phyloP scores from a whole-genome alignment of 2,888 invertebrate genomes.

The Plebejus anna region DNA sequence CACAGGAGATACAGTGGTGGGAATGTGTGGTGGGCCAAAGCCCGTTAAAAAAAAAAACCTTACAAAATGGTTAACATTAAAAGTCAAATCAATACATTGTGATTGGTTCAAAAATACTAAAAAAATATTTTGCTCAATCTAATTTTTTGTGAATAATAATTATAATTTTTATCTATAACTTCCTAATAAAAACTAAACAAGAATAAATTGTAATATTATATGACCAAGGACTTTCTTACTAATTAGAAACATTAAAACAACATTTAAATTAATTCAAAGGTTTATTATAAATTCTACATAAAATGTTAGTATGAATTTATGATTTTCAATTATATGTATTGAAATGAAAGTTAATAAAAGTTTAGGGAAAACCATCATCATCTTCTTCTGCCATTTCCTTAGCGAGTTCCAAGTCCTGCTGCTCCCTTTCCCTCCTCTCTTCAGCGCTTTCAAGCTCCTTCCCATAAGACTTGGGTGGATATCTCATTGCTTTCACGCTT shows the following conservation, averaged over 20 bases:
- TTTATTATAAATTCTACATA: constrained; percentile 28
- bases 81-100: too few relatives aligned
- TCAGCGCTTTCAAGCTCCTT: constrained; percentile 98
- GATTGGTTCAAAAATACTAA: too few relatives aligned
- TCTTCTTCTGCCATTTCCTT: constrained; percentile 99
- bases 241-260: constrained; percentile 14
- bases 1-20: too few relatives aligned
- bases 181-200: too few relatives aligned
- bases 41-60: too few relatives aligned
- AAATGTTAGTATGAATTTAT: constrained; percentile 27
- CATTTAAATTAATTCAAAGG: constrained; percentile 16
- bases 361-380: constrained; percentile 90
- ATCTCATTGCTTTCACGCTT: constrained; percentile 99
- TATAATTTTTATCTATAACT: too few relatives aligned
- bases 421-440: constrained; percentile 96
- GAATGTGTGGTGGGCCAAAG: too few relatives aligned
- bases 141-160: too few relatives aligned
- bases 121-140: too few relatives aligned
- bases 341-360: constrained; percentile 4
- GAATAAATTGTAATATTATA: not conserved
- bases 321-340: constrained; percentile 2
- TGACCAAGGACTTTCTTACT: not conserved
- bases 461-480: constrained; percentile 99
- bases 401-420: constrained; percentile 98
- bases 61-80: too few relatives aligned